These are phyloP conservation scores for Aptenodytes forsteri DNA, from an alignment of 2,113 vertebrate species.

Conservation along the genomic window DNA sequence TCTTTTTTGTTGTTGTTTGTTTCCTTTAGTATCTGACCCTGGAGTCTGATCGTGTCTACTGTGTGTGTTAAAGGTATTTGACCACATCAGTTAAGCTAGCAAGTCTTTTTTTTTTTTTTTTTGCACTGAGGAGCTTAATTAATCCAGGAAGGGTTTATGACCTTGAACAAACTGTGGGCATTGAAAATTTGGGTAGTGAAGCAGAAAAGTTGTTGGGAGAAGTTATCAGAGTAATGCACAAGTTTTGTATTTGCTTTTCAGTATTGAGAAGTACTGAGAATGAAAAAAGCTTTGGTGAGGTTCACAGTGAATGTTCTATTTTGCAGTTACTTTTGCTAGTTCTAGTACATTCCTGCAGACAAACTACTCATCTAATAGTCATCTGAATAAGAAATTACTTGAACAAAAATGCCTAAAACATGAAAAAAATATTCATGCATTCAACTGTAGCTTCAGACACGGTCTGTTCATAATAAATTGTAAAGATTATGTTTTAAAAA, in stretches of 20 bases:
- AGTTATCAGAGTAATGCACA: slow-evolving; percentile 31
- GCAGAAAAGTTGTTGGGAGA: slow-evolving; percentile 64
- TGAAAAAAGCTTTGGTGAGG: neutral
- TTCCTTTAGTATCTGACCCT: slow-evolving; percentile 31
- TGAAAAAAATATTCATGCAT: neutral
- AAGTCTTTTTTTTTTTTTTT: neutral
- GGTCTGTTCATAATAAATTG: neutral
- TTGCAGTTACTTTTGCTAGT: neutral
- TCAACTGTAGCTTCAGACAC: neutral
- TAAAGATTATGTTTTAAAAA: neutral
- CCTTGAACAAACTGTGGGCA: slow-evolving; percentile 64
- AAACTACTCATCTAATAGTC: neutral
- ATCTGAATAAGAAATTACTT: neutral
- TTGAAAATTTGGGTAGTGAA: slow-evolving; percentile 65
- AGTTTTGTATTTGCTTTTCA: slow-evolving; percentile 21
- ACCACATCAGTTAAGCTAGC: slow-evolving; percentile 36
- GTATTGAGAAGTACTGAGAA: neutral
- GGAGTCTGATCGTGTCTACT: slow-evolving; percentile 14
- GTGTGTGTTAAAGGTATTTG: slow-evolving; percentile 37
- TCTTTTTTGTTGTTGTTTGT: slow-evolving; percentile 46
- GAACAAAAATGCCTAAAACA: neutral
- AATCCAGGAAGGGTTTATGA: slow-evolving; percentile 70
- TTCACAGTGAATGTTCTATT: neutral
- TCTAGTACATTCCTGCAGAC: neutral
- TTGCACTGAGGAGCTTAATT: slow-evolving; percentile 46